Evolutionary conservation across 2,888 invertebrate species (phyloP), one percentile per base, ranked within the genome.

Genomic region (Calliopum simillimum): DNA sequence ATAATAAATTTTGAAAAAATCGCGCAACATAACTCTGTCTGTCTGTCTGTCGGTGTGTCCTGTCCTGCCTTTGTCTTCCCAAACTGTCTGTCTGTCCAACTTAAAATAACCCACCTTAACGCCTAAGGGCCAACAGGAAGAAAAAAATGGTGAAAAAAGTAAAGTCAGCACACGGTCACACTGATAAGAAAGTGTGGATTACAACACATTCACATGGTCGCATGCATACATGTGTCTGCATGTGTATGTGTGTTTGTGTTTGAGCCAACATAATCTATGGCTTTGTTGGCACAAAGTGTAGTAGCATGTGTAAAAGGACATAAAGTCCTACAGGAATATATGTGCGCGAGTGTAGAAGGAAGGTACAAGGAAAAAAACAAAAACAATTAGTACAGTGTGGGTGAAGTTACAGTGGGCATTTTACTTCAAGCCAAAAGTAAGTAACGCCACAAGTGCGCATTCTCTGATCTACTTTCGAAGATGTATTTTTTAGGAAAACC

Each of bases 121-220:
- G 33, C 33, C 33, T 33, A 33, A 33, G 8, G 33, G 33, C 33
- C 8, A 33, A 33, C 33, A 33, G 8, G 5, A 33, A 5, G 2
- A 33, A 33, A 33, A 33, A n/a, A n/a, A n/a, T n/a, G 4, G 33
- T 8, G 8, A 61, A 58, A n/a, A 41, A 58, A 58, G 56, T 33
- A 25, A 58, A 56, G 33, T 14, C 44, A 19, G 33, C 61, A 21
- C 19, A 46, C 61, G 14, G 46, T 11, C 41, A n/a, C 61, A 33
- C 61, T 44, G 66, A 66, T 66, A 66, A 66, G 66, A 66, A 55
- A 55, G 66, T 66, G 66, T 66, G 66, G 66, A 66, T 66, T 66
- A 66, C 66, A 56, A 44, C 66, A 66, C 66, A 66, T 66, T 56
- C 56, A 53, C 66, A 64, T 49, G 51, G 21, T 49, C 21, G 55